Conservation (phyloP, 2,113 vertebrate genomes). For the Leptobrachium ailaonicum region DNA sequence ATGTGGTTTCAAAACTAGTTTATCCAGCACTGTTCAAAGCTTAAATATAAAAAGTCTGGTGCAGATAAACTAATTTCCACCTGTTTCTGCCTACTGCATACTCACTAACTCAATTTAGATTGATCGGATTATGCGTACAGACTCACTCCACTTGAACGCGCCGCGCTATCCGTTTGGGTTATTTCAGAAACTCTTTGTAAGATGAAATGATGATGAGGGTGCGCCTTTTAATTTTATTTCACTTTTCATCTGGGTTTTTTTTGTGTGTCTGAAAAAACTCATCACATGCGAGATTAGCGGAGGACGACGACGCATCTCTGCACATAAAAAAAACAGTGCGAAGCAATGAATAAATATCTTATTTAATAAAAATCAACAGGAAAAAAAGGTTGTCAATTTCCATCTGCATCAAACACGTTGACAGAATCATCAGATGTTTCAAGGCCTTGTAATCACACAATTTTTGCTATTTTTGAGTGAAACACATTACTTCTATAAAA, state of each 20-base stretch:
- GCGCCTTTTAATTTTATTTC: conserved; percentile 64
- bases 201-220: conserved; percentile 66
- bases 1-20: conserved; percentile 70
- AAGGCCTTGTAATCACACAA: conserved; percentile 17
- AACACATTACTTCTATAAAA: conserved; percentile 33
- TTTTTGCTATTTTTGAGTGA: conserved; percentile 32
- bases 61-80: conserved; percentile 78
- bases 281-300: not conserved
- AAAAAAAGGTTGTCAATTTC: conserved; percentile 12
- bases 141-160: conserved; percentile 62
- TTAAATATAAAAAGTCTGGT: conserved; percentile 65
- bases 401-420: not conserved
- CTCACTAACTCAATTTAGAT: conserved; percentile 74
- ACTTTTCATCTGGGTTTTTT: conserved; percentile 16
- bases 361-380: conserved; percentile 23
- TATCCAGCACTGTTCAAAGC: conserved; percentile 67
- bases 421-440: conserved; percentile 1
- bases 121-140: conserved; percentile 69
- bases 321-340: not conserved
- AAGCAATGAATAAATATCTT: conserved; percentile 19
- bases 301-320: not conserved
- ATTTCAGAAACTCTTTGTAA: conserved; percentile 56
- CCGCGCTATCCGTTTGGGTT: conserved; percentile 63
- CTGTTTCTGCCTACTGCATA: conserved; percentile 73
- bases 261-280: not conserved